Base-by-base conservation (phyloP, 1,140 invertebrate genomes). In the Melanaphis sacchari region DNA sequence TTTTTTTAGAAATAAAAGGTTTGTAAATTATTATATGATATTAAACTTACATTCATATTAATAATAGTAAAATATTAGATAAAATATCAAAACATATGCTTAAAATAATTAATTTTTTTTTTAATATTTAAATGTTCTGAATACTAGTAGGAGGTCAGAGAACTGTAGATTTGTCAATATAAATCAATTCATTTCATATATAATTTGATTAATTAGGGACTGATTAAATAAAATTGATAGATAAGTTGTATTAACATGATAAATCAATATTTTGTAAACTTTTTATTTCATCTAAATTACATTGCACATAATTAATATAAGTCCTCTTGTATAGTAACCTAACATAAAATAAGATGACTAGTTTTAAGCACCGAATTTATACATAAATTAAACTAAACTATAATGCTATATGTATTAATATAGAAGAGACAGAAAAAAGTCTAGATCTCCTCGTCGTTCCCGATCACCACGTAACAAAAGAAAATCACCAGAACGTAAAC, bases 401-500 rank as follows among this genome's bases (percentile, higher is more conserved):
- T 66, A 59, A 66, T 41, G 21, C 8, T 66, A 22, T 41, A 41
- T 90, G 22, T 40, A 90, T 41, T 90, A 36, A 66, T 52, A 26
- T 46, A 93, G 54, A 54, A 90, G 92, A 26, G 52, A 94, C 22
- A 84, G n/a, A 54, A 81, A 82, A 88, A 59, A 90, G n/a, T 93
- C 76, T 85, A 93, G 94, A 81, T 94, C 93, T 49, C 93, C 94
- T 46, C 91, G 81, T 54, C 91, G 76, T 54, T 93, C 91, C 15
- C 91, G 91, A 18, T 93, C 91, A 38, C 91, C 91, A n/a, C 91
- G 91, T 93, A 93, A 82, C 40, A 93, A 93, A 84, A 93, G 91
- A 85, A 93, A 93, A 26, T 84, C 91, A 52, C 91, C 81, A 66
- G 91, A 94, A 46, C 93, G 94, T 94, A 95, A 95, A 46, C 96